A percentile compares a stretch with the other conserved stretches of the same genome.
These are phyloP conservation scores for Eulemur coronatus DNA, from an alignment of 2,797 vertebrate species.

Conservation along the genomic window DNA sequence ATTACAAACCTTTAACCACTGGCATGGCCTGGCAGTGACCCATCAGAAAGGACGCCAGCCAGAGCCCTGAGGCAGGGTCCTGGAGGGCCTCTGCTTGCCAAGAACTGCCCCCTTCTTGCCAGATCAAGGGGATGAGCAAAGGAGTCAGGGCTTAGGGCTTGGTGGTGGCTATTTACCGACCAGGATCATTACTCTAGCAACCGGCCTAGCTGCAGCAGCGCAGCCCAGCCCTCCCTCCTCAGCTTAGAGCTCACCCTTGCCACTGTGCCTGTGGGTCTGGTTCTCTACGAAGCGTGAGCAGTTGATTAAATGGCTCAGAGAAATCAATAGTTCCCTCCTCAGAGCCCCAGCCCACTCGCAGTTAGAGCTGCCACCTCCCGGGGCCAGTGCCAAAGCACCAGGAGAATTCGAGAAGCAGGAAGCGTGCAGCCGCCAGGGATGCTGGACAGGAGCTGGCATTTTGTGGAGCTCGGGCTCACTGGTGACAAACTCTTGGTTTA, in stretches of 20 bases:
- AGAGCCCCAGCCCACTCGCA: neutral
- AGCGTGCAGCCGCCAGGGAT: neutral
- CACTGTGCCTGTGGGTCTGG: neutral
- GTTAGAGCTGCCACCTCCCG: neutral
- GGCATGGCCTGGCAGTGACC: too few species aligned
- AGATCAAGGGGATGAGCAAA: neutral
- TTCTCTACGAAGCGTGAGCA: neutral
- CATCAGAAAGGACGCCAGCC: neutral
- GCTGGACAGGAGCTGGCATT: neutral
- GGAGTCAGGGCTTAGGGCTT: neutral
- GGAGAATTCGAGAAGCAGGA: neutral
- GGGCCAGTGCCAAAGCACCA: neutral
- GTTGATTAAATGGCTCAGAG: neutral
- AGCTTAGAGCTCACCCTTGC: neutral
- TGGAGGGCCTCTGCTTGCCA: neutral
- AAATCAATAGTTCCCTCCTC: neutral
- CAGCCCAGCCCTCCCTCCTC: neutral
- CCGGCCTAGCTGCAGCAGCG: rapidly evolving
- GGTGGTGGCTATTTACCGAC: neutral
- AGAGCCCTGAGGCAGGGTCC: neutral
- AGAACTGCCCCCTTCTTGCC: neutral
- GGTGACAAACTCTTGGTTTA: neutral
- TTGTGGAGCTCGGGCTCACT: neutral
- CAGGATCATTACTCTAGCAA: neutral
- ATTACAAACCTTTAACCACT: neutral